Conservation (phyloP, 2,888 invertebrate genomes). For the Polia nebulosa region DNA sequence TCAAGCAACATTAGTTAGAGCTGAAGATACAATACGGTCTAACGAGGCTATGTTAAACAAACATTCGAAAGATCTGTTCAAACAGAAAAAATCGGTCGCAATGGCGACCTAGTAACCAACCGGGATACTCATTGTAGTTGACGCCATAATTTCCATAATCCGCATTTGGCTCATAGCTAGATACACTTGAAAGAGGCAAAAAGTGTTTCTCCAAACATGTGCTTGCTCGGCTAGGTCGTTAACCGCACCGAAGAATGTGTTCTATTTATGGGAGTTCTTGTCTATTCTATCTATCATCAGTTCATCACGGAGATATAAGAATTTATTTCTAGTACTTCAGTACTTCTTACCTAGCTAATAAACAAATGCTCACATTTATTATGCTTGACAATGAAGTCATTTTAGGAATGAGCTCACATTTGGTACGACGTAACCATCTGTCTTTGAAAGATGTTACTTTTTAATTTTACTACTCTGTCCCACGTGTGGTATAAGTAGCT, state of each 20-base stretch:
- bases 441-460: conserved; percentile 7
- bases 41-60: conserved; percentile 36
- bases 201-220: conserved; percentile 30
- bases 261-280: conserved; percentile 31
- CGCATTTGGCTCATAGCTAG: background rate
- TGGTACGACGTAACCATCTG: conserved; percentile 15
- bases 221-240: conserved; percentile 43
- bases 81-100: conserved; percentile 31
- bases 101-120: conserved; percentile 43
- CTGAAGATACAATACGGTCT: conserved; percentile 18
- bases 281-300: conserved; percentile 28
- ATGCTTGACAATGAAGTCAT: background rate
- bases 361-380: background rate
- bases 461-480: conserved; percentile 16
- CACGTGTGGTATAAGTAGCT: conserved; percentile 13
- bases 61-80: conserved; percentile 34
- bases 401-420: conserved; percentile 5
- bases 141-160: conserved; percentile 41
- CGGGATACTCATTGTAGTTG: conserved; percentile 25
- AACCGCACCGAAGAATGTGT: conserved; percentile 34
- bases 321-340: conserved; percentile 16
- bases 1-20: background rate
- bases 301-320: conserved; percentile 19
- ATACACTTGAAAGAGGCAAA: conserved; percentile 27
- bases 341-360: background rate